phyloP scores from a whole-genome alignment of 2,888 invertebrate genomes.

The Pandemis heparana region DNA sequence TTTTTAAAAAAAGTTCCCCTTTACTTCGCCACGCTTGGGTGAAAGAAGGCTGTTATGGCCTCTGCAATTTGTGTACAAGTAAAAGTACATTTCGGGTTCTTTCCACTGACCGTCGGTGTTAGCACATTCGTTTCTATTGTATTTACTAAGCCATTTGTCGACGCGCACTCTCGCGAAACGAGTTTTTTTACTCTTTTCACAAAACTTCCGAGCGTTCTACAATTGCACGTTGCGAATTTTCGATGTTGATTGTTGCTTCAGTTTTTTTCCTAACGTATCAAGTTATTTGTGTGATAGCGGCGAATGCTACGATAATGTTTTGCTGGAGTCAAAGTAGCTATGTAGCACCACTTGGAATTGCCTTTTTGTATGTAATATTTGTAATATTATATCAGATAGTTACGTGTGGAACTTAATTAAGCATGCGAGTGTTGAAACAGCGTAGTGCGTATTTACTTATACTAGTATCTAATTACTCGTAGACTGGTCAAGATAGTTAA shows the following conservation, averaged over 20 bases:
- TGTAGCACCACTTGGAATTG: too few species aligned
- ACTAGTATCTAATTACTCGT: background rate
- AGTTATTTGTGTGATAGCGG: background rate
- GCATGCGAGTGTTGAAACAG: conserved; percentile 3
- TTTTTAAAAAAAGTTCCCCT: conserved; percentile 6
- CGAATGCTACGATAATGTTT: background rate
- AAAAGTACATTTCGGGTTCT: conserved; percentile 24
- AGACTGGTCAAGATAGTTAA: conserved; percentile 28
- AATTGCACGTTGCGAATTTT: conserved; percentile 28
- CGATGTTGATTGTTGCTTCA: background rate
- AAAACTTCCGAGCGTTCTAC: conserved; percentile 25
- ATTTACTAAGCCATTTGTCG: conserved; percentile 39
- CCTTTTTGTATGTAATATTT: too few species aligned
- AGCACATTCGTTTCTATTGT: conserved; percentile 34
- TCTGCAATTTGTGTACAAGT: conserved; percentile 4
- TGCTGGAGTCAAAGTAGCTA: background rate
- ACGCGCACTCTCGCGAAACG: conserved; percentile 33
- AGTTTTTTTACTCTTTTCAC: conserved; percentile 30
- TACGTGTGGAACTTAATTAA: background rate
- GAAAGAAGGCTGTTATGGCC: background rate
- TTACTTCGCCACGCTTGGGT: conserved; percentile 5
- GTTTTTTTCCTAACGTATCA: conserved; percentile 10
- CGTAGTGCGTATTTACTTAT: conserved; percentile 17
- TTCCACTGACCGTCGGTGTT: conserved; percentile 14
- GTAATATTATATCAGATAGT: too few species aligned